phyloP scores from a whole-genome alignment of 2,888 invertebrate species.

The Melieria picta region DNA sequence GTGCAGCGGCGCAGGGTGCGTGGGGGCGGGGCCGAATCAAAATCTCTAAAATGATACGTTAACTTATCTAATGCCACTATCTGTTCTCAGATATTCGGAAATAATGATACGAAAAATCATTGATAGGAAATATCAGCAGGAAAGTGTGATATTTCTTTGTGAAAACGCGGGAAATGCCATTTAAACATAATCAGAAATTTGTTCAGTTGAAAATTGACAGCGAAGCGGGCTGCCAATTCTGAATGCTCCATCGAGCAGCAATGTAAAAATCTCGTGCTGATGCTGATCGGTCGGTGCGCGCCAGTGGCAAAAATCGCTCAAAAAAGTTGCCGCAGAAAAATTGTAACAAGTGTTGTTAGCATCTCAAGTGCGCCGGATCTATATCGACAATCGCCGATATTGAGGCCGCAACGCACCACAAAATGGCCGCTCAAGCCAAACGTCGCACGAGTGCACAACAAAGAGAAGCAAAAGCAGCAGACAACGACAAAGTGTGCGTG shows the following conservation, averaged over 20 bases:
- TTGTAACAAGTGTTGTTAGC: too few relatives aligned
- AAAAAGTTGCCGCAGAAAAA: too few relatives aligned
- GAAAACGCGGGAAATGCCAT: conserved; percentile 44
- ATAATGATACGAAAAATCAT: conserved; percentile 62
- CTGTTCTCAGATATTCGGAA: conserved; percentile 66
- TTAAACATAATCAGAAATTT: conserved; percentile 45
- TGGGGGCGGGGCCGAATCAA: conserved; percentile 46
- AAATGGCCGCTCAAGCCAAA: too few relatives aligned
- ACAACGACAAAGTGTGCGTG: neutral
- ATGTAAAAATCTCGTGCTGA: too few relatives aligned
- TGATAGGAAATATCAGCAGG: conserved; percentile 60
- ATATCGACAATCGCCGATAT: too few relatives aligned
- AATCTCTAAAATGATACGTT: conserved; percentile 67
- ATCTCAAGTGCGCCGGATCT: too few relatives aligned
- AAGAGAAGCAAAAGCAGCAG: too few relatives aligned
- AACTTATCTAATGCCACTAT: conserved; percentile 67
- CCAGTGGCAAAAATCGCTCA: too few relatives aligned
- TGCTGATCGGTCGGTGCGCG: too few relatives aligned
- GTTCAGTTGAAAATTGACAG: conserved; percentile 23
- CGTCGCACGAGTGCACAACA: too few relatives aligned
- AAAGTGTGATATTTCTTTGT: conserved; percentile 41
- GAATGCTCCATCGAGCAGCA: too few relatives aligned
- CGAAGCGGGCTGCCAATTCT: conserved; percentile 1
- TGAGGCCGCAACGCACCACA: too few relatives aligned
- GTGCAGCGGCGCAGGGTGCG: neutral